These are phyloP conservation scores for Archips xylosteana DNA, from an alignment of 2,888 invertebrate genomes.

Conservation along the genomic window DNA sequence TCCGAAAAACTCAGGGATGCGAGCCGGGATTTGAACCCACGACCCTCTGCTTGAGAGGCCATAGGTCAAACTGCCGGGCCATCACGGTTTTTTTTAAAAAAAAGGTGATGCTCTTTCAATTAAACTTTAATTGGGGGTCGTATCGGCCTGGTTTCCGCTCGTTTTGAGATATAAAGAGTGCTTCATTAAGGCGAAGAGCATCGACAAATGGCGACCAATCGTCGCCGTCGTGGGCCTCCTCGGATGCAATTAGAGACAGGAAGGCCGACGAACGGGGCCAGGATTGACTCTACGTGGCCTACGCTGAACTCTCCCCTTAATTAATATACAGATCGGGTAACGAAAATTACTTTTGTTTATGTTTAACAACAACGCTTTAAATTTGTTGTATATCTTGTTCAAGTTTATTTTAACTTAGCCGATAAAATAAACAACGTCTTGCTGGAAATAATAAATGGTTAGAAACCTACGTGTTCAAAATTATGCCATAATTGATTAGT, in stretches of 20 bases:
- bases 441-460: conserved; percentile 8
- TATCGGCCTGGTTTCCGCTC: neutral
- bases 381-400: conserved; percentile 16
- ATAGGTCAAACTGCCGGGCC: too few relatives aligned
- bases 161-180: conserved; percentile 69
- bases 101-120: neutral
- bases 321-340: conserved; percentile 31
- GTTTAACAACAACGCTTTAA: conserved; percentile 12
- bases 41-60: too few relatives aligned
- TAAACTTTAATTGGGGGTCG: neutral
- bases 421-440: conserved; percentile 3
- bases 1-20: too few relatives aligned
- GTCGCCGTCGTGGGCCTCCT: conserved; percentile 58
- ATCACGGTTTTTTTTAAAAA: too few relatives aligned
- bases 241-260: conserved; percentile 72
- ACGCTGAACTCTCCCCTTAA: conserved; percentile 16
- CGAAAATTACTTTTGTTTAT: conserved; percentile 28
- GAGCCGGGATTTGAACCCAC: too few relatives aligned
- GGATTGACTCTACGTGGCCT: neutral
- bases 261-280: conserved; percentile 8
- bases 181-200: conserved; percentile 74
- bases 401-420: conserved; percentile 24
- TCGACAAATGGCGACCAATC: conserved; percentile 68
- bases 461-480: neutral
- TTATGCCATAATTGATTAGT: neutral